Base-by-base conservation (phyloP, 2,888 invertebrate species). In the Portevinia maculata region DNA sequence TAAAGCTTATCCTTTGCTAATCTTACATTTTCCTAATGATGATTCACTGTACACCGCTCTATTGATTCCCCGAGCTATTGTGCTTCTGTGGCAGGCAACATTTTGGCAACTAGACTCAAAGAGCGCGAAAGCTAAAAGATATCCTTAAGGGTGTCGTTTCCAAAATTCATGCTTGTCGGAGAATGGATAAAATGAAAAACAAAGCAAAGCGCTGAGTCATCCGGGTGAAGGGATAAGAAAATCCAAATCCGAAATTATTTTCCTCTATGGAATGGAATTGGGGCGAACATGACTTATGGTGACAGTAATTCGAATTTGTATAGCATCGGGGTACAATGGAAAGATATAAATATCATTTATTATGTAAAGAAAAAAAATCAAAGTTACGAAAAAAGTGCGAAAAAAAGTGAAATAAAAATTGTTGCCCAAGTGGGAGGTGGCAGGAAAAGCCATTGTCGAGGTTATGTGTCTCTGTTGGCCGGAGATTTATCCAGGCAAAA, bases 271-370 rank as follows among this genome's bases (percentile, higher is more conserved):
- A 60, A 55, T 34, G 65, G 67, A 79, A 79, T 48, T 79, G 79
- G 79, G 60, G 79, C 79, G 79, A 55, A 67, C 67, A 79, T 79
- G 79, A 79, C 65, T 74, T 73, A 79, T 79, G 62, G 60, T 74
- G 79, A 74, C 79, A 79, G 60, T 79, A 74, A 79, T 79, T 73
- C 79, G 67, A 73, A 74, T 73, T 73, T 79, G 78, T 71, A 78
- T 53, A 64, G 78, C 30, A 15, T 15, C 34, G 30, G 28, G 30
- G 39, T 65, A 55, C 64, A 37, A 34, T n/a, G 41, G 53, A 41
- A 52, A 37, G 53, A 53, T 48, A 41, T 71, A 60, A 55, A 53
- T 48, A 73, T 46, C 67, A 79, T 73, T 74, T 73, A 53, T 65
- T 64, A 78, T 52, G 32, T 19, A 34, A 50, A 50, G 46, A 39